These are phyloP conservation scores for Eurytemora carolleeae DNA, from an alignment of 1,140 invertebrate species.

Conservation along the genomic window DNA sequence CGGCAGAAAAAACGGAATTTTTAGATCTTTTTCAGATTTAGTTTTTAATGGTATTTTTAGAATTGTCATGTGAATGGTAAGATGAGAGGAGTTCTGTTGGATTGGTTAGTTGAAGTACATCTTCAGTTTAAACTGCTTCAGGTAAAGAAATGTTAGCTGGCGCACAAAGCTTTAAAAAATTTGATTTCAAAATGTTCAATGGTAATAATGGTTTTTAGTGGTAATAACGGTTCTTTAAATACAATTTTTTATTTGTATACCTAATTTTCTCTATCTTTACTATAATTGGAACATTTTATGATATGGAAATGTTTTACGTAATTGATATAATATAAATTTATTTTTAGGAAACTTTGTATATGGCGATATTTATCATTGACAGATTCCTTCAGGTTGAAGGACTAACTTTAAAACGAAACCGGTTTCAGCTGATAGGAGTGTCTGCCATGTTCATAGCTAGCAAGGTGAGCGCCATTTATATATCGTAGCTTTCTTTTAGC, in stretches of 20 bases:
- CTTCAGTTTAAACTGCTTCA: conserved; percentile 52
- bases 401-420: not conserved
- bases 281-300: not conserved
- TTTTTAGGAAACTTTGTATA: conserved; percentile 62
- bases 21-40: too few species aligned
- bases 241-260: not conserved
- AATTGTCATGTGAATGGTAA: conserved; percentile 29
- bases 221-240: too few species aligned
- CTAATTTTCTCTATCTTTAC: not conserved
- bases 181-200: too few species aligned
- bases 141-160: not conserved
- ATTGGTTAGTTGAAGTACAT: conserved; percentile 88
- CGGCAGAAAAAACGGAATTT: too few species aligned
- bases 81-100: conserved; percentile 70
- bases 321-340: not conserved
- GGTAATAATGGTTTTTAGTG: too few species aligned
- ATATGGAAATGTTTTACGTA: too few species aligned
- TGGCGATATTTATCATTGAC: conserved; percentile 72
- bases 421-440: conserved; percentile 48
- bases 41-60: not conserved
- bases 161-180: not conserved
- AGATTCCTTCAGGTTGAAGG: conserved; percentile 57
- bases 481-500: conserved; percentile 65
- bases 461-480: conserved; percentile 88
- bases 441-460: conserved; percentile 73